Evolutionary conservation across 2,113 vertebrate species (phyloP).

Genomic region (Dicerorhinus sumatrensis): DNA sequence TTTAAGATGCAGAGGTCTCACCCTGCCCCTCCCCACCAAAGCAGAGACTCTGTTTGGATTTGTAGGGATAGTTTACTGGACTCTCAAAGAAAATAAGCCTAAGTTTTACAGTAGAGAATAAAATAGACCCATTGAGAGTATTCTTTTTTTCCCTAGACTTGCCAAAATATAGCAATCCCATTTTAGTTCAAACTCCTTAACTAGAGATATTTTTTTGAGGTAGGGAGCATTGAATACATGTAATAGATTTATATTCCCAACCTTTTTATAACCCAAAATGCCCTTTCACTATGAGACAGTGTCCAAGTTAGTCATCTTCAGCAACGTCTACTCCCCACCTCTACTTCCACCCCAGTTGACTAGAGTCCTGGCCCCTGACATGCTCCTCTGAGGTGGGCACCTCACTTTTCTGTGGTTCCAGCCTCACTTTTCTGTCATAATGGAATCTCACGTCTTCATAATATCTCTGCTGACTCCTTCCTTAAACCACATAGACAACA

Average conservation of each 20-base stretch:
- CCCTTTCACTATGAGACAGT: background rate
- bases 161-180: background rate
- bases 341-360: background rate
- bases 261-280: background rate
- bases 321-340: background rate
- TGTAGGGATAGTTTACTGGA: background rate
- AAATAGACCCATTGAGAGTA: background rate
- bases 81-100: background rate
- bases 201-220: background rate
- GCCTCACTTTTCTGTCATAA: background rate
- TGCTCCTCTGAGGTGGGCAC: background rate
- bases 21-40: background rate
- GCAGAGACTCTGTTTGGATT: conserved; percentile 14
- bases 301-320: background rate
- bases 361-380: background rate
- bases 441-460: background rate
- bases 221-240: background rate
- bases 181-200: background rate
- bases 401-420: background rate
- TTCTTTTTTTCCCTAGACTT: background rate
- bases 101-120: background rate
- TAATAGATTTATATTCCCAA: background rate
- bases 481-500: background rate
- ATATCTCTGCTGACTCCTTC: background rate
- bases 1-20: background rate